Evolutionary conservation across 2,797 vertebrate species (phyloP).

Genomic region (Acanthurus leucopareius): DNA sequence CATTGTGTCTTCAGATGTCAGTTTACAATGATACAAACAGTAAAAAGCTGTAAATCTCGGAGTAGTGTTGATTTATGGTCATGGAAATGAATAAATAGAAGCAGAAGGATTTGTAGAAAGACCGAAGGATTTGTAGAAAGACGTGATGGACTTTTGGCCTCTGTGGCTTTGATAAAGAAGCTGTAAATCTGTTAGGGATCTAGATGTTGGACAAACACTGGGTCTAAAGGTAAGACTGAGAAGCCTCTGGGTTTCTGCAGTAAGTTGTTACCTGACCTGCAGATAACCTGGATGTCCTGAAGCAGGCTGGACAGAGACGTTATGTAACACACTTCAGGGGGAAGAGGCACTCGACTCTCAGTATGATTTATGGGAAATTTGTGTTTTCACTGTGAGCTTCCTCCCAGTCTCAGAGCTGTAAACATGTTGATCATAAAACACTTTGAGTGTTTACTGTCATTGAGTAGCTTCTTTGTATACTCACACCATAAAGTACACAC

Average conservation of each 20-base stretch:
- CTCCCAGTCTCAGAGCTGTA: constrained; percentile 21
- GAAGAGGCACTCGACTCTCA: neutral
- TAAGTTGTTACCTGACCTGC: constrained; percentile 29
- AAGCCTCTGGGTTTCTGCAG: too few relatives aligned
- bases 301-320: neutral
- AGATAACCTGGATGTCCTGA: constrained; percentile 51
- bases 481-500: neutral
- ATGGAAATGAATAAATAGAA: too few relatives aligned
- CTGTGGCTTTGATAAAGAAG: neutral
- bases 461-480: neutral
- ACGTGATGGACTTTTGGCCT: neutral
- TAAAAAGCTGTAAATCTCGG: neutral
- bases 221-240: neutral
- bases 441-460: neutral
- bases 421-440: neutral
- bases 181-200: neutral
- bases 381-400: neutral
- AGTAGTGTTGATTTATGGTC: neutral
- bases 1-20: too few relatives aligned
- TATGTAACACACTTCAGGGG: constrained; percentile 18
- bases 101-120: neutral
- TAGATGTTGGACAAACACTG: neutral
- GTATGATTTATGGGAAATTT: neutral
- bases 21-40: neutral
- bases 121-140: too few relatives aligned